Percentiles rank a stretch among this genome's conserved stretches.
Conservation (phyloP, 2,797 vertebrate species). For the Diceros bicornis region DNA sequence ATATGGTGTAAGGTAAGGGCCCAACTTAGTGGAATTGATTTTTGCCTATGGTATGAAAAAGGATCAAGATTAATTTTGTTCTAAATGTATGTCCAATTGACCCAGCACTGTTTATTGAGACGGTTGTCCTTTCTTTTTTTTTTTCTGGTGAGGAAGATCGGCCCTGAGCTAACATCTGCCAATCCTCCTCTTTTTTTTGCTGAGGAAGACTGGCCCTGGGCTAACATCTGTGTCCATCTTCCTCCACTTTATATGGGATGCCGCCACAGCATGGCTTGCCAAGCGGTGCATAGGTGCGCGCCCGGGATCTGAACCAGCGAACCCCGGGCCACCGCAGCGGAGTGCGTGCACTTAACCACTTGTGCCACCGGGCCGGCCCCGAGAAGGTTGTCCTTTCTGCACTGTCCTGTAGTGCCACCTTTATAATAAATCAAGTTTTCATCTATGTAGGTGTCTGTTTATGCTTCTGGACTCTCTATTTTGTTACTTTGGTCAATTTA, state of each 20-base stretch:
- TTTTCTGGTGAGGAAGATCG: too few species aligned
- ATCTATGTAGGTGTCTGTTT: background rate
- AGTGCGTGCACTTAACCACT: too few species aligned
- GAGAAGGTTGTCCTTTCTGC: background rate
- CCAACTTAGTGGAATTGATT: background rate
- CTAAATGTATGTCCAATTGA: background rate
- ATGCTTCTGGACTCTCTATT: background rate
- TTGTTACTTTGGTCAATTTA: background rate
- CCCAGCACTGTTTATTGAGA: background rate
- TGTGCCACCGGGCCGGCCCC: too few species aligned
- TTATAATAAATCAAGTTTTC: background rate
- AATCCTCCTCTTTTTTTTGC: too few species aligned
- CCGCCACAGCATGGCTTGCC: too few species aligned
- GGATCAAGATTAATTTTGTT: background rate
- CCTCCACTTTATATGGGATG: too few species aligned
- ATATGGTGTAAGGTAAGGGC: background rate
- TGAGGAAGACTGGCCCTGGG: too few species aligned
- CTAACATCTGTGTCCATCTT: too few species aligned
- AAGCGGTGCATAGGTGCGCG: too few species aligned
- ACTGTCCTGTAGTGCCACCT: background rate
- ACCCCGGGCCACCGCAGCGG: too few species aligned
- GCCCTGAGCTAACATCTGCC: too few species aligned
- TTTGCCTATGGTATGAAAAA: background rate
- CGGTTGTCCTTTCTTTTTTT: background rate
- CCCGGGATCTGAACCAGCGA: too few species aligned